Conservation (phyloP, 2,797 vertebrate genomes). For the Propithecus perrieri region DNA sequence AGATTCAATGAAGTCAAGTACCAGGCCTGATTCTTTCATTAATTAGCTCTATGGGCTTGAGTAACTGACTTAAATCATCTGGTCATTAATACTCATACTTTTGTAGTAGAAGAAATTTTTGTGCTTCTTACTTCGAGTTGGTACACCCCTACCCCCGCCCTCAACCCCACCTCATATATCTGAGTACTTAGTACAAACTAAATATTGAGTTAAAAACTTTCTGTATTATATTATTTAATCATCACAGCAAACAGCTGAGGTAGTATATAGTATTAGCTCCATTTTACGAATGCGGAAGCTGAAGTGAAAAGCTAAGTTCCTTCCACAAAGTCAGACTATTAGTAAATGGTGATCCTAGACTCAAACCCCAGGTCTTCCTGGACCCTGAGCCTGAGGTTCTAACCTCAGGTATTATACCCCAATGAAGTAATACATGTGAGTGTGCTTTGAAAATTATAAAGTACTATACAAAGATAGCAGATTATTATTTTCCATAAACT, state of each 20-base stretch:
- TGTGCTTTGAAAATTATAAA: slow-evolving; percentile 17
- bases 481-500: slow-evolving; percentile 20
- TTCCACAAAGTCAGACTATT: not conserved
- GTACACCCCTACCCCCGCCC: not conserved
- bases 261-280: not conserved
- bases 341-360: not conserved
- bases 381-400: not conserved
- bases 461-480: not conserved
- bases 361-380: not conserved
- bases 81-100: not conserved
- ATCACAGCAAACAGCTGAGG: not conserved
- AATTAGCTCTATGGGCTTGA: not conserved
- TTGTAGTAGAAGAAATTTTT: not conserved
- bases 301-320: not conserved
- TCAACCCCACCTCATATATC: not conserved
- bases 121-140: not conserved
- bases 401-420: not conserved
- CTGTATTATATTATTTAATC: not conserved
- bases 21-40: not conserved
- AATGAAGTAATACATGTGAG: not conserved
- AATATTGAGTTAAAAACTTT: not conserved
- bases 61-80: not conserved
- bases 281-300: not conserved
- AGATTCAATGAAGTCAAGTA: not conserved
- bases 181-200: not conserved